phyloP scores from a whole-genome alignment of 2,113 vertebrate genomes.

The Cavia porcellus region DNA sequence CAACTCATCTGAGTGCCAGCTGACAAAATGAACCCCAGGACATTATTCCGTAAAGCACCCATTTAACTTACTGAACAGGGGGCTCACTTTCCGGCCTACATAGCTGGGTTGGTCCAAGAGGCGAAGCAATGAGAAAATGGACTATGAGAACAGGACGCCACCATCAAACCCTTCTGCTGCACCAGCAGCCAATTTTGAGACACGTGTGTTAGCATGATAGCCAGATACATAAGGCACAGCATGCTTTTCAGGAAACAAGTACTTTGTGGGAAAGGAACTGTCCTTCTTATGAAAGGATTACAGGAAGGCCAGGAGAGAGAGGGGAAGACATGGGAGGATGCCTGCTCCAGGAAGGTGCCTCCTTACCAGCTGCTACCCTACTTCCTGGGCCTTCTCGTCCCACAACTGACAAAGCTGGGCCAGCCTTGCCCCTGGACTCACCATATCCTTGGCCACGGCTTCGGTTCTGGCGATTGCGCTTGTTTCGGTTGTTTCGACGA shows the following conservation, averaged over 20 bases:
- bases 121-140: slow-evolving; percentile 1
- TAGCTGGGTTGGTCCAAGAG: not conserved
- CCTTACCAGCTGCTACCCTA: not conserved
- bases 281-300: not conserved
- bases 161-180: not conserved
- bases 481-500: slow-evolving; percentile 84
- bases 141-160: not conserved
- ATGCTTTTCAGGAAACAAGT: not conserved
- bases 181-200: not conserved
- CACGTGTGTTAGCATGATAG: not conserved
- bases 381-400: not conserved
- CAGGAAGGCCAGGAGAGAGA: not conserved
- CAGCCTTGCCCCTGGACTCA: slow-evolving; percentile 66
- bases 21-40: not conserved
- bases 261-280: not conserved
- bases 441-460: slow-evolving; percentile 82
- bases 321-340: not conserved
- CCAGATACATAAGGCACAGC: not conserved
- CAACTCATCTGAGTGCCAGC: not conserved
- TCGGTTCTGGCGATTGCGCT: slow-evolving; percentile 86
- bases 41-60: not conserved
- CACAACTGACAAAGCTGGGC: not conserved
- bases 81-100: slow-evolving; percentile 3
- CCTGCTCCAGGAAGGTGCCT: not conserved
- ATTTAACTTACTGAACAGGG: not conserved